These are phyloP conservation scores for Cephalopholis sonnerati DNA, from an alignment of 2,113 vertebrate species.

Conservation along the genomic window DNA sequence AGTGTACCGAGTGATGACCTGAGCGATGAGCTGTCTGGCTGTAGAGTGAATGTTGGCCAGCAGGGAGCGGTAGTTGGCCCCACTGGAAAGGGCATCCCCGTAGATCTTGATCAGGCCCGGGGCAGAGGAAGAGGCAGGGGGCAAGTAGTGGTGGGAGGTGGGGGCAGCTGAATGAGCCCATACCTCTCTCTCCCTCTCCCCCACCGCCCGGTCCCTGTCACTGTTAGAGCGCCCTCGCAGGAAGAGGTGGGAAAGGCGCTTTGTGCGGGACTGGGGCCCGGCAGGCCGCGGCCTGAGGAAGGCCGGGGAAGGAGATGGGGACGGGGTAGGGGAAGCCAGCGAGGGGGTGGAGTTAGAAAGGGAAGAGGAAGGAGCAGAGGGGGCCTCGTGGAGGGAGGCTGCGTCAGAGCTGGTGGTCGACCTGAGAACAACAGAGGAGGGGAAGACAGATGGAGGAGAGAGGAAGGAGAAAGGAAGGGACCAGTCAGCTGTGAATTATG, in stretches of 20 bases:
- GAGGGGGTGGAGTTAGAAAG: conserved; percentile 84
- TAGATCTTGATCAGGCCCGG: conserved; percentile 89
- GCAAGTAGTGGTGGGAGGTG: conserved; percentile 85
- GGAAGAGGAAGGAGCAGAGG: conserved; percentile 81
- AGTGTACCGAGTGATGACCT: conserved; percentile 88
- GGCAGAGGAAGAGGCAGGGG: conserved; percentile 83
- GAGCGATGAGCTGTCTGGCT: conserved; percentile 84
- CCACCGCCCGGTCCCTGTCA: conserved; percentile 84
- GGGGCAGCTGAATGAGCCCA: conserved; percentile 88
- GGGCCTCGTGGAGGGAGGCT: conserved; percentile 83
- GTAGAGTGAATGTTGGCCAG: conserved; percentile 85
- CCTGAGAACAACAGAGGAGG: conserved; percentile 71
- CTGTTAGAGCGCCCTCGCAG: conserved; percentile 87
- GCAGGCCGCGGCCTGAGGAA: conserved; percentile 84
- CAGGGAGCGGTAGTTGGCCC: conserved; percentile 87
- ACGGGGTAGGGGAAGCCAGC: conserved; percentile 82
- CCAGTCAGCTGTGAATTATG: conserved; percentile 79
- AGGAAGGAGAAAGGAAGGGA: conserved; percentile 76
- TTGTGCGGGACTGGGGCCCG: conserved; percentile 86
- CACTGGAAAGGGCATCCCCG: conserved; percentile 86
- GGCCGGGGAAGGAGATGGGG: conserved; percentile 82
- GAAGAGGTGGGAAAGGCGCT: conserved; percentile 93
- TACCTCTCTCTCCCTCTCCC: conserved; percentile 85
- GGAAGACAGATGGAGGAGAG: conserved; percentile 64
- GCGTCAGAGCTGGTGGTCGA: conserved; percentile 87